Base-by-base conservation (phyloP, 2,113 vertebrate genomes). In the Spea multiplicata region DNA sequence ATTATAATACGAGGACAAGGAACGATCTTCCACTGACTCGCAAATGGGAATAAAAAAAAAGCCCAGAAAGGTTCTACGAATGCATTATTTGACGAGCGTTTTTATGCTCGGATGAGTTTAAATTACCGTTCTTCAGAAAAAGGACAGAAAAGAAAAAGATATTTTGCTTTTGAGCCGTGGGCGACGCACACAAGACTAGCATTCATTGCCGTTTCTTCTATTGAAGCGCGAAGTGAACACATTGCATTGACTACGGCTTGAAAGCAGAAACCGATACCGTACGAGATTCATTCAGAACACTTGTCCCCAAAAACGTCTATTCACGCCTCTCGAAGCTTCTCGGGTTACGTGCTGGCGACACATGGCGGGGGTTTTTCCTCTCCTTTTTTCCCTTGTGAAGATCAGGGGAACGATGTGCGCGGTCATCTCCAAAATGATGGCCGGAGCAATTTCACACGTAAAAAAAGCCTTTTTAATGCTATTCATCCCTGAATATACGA, bases 251-350 rank as follows among this genome's bases (percentile, higher is more conserved):
- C 0, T 1, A 8, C 6, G 75, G 65, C 53, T 81, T 68, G 47
- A 79, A 53, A 10, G 0, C 44, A 46, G 82, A 82, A 83, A 81
- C 0, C 0, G 74, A 85, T 82, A 82, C 65, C 50, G 74, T 66
- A 47, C 78, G 30, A 74, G 0, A 8, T 76, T 12, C 6, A 53
- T 69, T 75, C 76, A 74, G 83, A 65, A 0, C 8, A 71, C 13
- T 49, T 83, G 70, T 17, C 44, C 44, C 10, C 76, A 71, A 83
- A 85, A 84, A 82, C 74, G 10, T 79, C 85, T 82, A 83, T 85
- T 85, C 81, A 83, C 8, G n/a, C 55, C 57, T 65, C 55, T 59
- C 55, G 14, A 4, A 59, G 55, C 5, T 75, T 0, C 1, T 50
- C 52, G n/a, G 50, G 4, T 59, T 59, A 13, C 9, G 55, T 16